Conservation (phyloP, 2,113 vertebrate genomes). For the Arothron firmamentum region DNA sequence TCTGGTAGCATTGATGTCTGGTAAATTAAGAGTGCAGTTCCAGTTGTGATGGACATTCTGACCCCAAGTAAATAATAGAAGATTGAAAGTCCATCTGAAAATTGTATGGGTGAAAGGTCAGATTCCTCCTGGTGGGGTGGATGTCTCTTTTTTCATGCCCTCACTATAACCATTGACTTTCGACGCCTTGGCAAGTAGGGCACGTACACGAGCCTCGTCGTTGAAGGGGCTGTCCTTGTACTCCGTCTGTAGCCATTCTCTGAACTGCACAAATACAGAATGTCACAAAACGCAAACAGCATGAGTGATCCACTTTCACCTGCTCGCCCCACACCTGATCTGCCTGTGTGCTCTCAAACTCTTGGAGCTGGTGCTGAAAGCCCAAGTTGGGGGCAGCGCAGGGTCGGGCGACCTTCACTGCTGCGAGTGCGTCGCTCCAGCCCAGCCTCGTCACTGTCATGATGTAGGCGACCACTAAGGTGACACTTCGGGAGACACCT, state of each 20-base stretch:
- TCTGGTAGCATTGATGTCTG: too few relatives aligned
- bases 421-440: conserved; percentile 88
- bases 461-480: conserved; percentile 91
- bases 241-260: conserved; percentile 84
- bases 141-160: conserved; percentile 17
- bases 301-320: background rate
- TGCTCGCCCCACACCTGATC: conserved; percentile 72
- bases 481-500: conserved; percentile 93
- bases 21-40: background rate
- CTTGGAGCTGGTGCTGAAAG: conserved; percentile 91
- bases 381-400: conserved; percentile 90
- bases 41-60: background rate
- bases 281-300: background rate
- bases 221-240: conserved; percentile 85
- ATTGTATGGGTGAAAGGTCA: conserved; percentile 26
- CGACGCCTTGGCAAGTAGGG: conserved; percentile 77
- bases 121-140: conserved; percentile 12
- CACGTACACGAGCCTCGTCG: conserved; percentile 82
- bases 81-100: conserved; percentile 9
- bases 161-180: conserved; percentile 33
- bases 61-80: background rate
- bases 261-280: conserved; percentile 72
- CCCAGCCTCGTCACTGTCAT: conserved; percentile 92
- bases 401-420: conserved; percentile 82
- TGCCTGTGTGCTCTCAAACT: conserved; percentile 83